Evolutionary conservation across 2,113 vertebrate species (phyloP).

Genomic region (Bungarus multicinctus): DNA sequence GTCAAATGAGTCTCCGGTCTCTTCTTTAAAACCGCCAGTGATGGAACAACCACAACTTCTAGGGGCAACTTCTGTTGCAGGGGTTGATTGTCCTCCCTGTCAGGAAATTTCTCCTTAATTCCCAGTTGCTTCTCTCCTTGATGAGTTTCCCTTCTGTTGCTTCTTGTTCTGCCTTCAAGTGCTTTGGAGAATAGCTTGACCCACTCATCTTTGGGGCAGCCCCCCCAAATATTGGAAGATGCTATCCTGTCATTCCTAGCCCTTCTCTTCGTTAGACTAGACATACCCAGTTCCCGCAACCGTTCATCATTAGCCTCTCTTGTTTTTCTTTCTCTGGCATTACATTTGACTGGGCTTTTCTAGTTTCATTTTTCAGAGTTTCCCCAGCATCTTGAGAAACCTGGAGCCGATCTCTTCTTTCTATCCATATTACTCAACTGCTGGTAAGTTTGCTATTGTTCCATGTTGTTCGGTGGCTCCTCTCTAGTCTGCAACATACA

Average conservation of each 20-base stretch:
- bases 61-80: neutral
- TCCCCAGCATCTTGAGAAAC: neutral
- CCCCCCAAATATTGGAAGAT: neutral
- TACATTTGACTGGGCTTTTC: neutral
- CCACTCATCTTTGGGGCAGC: neutral
- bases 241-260: neutral
- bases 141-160: accelerated
- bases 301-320: neutral
- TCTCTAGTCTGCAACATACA: neutral
- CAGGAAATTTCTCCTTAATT: neutral
- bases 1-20: neutral
- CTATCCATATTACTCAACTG: neutral
- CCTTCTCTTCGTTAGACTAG: neutral
- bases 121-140: neutral
- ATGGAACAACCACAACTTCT: neutral
- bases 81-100: neutral
- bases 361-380: neutral
- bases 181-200: neutral
- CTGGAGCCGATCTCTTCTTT: too few relatives aligned
- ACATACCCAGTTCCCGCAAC: neutral
- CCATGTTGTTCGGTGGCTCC: neutral
- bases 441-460: neutral
- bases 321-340: neutral
- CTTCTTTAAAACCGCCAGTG: neutral
- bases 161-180: neutral